Evolutionary conservation across 2,797 vertebrate species (phyloP), one percentile per base, ranked within the genome.

Genomic region (Avahi laniger): DNA sequence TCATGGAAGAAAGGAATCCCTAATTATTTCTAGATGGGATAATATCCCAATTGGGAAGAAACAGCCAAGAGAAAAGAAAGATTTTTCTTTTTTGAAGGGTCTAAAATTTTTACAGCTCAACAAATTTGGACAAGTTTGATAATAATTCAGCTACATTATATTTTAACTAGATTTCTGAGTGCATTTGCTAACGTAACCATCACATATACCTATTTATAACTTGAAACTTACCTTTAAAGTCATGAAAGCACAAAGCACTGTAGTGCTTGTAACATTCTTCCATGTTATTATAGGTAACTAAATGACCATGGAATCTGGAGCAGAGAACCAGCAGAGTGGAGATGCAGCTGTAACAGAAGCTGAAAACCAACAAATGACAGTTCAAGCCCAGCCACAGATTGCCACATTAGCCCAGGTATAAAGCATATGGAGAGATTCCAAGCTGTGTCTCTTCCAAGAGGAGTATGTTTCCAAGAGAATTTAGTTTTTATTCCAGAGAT

Each of bases 271-370:
- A 97, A 97, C 96, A 94, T 91, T 98, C 98, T 98, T 98, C 84
- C 86, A 98, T 99, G 92, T 98, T 97, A 98, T 98, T 98, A 95
- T 99, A 99, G 99, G 98, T 99, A 98, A 99, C 99, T 99, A 99
- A 99, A 99, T 99, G 99, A 99, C 99, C 99, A 99, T 99, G 99
- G 99, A 99, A 99, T 99, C 99, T 98, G 99, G 99, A 98, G 99
- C 99, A 99, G 99, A 99, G 98, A 99, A 99, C 98, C 99, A 99
- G 98, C 99, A 99, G 99, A 99, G 99, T 98, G 99, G 99, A 98
- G 99, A 99, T 98, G 99, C 99, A 95, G 99, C 99, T 98, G 99
- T 99, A 98, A 99, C 99, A 90, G 99, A 99, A 98, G 99, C 99
- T 97, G 99, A 99, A 98, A 99, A 98, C 98, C 99, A 99, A 98